Evolutionary conservation across 1,140 invertebrate species (phyloP).

Genomic region (Aphis craccivora): DNA sequence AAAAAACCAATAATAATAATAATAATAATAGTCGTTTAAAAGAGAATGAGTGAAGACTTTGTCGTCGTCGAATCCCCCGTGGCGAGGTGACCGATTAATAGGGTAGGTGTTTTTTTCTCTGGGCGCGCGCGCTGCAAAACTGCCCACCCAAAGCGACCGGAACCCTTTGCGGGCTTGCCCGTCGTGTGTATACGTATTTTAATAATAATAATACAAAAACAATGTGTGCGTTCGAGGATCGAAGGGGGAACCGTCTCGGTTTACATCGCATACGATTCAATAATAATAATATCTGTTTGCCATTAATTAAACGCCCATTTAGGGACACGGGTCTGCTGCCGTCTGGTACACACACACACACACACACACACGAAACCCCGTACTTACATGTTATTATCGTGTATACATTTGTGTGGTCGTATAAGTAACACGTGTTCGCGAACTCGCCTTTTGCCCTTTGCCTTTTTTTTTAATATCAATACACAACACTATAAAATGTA

Average conservation of each 20-base stretch:
- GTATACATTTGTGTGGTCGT: neutral
- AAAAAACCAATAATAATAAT: neutral
- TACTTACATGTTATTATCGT: neutral
- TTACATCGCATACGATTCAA: neutral
- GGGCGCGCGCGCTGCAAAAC: neutral
- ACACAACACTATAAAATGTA: neutral
- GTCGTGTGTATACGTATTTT: constrained; percentile 10
- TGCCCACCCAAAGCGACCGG: neutral
- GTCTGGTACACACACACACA: neutral
- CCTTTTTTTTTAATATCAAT: neutral
- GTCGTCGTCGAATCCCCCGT: neutral
- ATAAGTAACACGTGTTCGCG: constrained; percentile 27
- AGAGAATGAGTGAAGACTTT: neutral
- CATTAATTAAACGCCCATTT: constrained; percentile 33
- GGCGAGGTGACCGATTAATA: neutral
- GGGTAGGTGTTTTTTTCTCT: neutral
- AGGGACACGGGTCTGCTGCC: neutral
- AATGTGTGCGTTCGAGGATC: neutral
- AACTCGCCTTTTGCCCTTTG: neutral
- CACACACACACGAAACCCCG: neutral
- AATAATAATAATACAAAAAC: constrained; percentile 27
- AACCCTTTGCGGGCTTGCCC: neutral
- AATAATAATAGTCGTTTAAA: neutral
- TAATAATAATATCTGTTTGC: constrained; percentile 26
- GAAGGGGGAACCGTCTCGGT: neutral